Conservation (phyloP, 2,797 vertebrate species). For the Rallus crepitans region DNA sequence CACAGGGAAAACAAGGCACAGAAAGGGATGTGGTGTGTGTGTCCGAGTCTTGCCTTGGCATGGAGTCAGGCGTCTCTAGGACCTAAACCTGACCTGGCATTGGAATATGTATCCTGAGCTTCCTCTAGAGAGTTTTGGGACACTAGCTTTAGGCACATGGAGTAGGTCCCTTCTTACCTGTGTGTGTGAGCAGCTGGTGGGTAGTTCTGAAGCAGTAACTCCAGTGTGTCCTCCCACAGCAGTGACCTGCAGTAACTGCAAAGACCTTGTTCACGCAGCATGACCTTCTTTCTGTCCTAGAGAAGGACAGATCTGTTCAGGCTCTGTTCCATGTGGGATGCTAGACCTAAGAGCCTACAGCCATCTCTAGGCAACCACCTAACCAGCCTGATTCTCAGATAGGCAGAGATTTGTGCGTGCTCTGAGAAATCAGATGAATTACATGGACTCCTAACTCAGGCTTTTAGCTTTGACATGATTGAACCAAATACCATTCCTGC, state of each 20-base stretch:
- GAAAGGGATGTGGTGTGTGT: background rate
- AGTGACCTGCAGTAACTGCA: background rate
- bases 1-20: background rate
- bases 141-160: background rate
- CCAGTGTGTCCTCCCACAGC: background rate
- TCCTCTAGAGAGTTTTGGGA: background rate
- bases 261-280: background rate
- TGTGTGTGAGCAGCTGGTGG: background rate
- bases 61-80: background rate
- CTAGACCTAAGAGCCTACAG: background rate
- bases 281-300: background rate
- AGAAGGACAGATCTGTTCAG: background rate
- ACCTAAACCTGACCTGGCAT: background rate
- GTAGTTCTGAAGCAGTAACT: background rate
- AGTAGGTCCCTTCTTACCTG: too few species aligned
- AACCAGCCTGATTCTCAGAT: background rate
- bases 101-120: background rate
- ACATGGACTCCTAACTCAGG: background rate
- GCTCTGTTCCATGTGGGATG: background rate
- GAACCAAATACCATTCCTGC: background rate
- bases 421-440: background rate
- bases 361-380: background rate
- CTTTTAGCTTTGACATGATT: constrained; percentile 3
- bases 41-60: background rate
- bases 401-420: background rate